phyloP scores from a whole-genome alignment of 2,888 invertebrate species.

The Melanchra persicariae region DNA sequence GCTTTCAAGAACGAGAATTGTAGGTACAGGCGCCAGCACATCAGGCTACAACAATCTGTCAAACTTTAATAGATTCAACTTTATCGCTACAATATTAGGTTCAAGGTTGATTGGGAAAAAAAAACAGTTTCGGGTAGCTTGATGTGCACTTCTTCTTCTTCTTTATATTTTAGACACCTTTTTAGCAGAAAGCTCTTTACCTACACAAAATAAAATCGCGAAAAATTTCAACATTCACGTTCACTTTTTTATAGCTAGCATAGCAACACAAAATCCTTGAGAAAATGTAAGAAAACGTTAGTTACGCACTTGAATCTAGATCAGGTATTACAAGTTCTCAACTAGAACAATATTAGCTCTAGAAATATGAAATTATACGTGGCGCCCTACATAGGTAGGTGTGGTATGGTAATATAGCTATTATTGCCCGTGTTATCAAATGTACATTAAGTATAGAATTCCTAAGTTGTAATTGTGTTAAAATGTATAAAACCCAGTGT shows the following conservation, averaged over 20 bases:
- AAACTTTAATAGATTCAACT: too few species aligned
- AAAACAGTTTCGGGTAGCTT: too few species aligned
- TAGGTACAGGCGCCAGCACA: too few species aligned
- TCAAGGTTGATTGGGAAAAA: too few species aligned
- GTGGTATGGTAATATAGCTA: conserved; percentile 47
- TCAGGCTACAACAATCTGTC: too few species aligned
- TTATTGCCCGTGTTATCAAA: conserved; percentile 47
- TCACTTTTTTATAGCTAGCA: conserved; percentile 3
- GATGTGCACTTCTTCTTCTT: too few species aligned
- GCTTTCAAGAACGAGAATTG: too few species aligned
- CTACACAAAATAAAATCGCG: neutral
- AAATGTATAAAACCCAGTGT: conserved; percentile 53
- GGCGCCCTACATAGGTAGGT: conserved; percentile 37
- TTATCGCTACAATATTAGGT: too few species aligned
- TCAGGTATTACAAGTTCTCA: conserved; percentile 49
- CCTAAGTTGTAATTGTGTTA: conserved; percentile 52
- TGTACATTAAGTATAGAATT: conserved; percentile 47
- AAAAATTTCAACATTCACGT: neutral
- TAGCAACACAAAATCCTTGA: conserved; percentile 42
- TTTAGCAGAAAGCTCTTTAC: too few species aligned
- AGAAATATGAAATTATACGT: conserved; percentile 55
- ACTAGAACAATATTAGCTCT: conserved; percentile 54
- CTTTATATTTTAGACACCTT: too few species aligned
- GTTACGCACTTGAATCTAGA: conserved; percentile 41
- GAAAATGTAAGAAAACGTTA: conserved; percentile 40